Conservation (phyloP, 2,888 invertebrate species). For the Cheilosia scutellata region DNA sequence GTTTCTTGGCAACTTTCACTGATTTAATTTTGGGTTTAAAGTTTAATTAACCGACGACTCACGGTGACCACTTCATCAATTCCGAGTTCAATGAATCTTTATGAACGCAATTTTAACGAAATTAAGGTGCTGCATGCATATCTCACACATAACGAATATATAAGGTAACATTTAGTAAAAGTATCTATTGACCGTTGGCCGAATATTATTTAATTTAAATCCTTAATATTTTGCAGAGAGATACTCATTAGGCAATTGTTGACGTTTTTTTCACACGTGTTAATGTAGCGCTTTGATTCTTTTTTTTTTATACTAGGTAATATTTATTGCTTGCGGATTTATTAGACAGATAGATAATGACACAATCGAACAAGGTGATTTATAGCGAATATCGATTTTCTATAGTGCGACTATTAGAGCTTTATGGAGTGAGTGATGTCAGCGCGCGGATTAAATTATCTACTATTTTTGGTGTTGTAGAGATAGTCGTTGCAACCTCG, state of each 20-base stretch:
- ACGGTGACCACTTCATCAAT: not conserved
- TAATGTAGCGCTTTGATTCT: not conserved
- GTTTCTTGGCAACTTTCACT: conserved; percentile 53
- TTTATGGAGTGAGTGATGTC: conserved; percentile 26
- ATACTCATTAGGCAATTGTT: conserved; percentile 54
- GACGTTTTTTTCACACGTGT: conserved; percentile 18
- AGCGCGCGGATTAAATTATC: conserved; percentile 23
- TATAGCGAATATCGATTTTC: conserved; percentile 34
- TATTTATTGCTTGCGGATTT: conserved; percentile 10
- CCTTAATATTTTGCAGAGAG: conserved; percentile 1
- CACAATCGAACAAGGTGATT: conserved; percentile 7
- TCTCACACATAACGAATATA: not conserved
- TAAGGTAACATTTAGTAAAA: too few species aligned
- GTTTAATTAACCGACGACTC: conserved; percentile 7
- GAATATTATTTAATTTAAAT: conserved; percentile 41
- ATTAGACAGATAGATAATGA: not conserved
- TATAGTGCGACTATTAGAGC: not conserved
- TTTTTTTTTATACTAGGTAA: conserved; percentile 21
- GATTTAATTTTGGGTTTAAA: conserved; percentile 31
- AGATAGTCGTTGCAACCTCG: conserved; percentile 29
- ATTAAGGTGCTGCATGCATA: conserved; percentile 15
- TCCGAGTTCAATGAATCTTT: not conserved
- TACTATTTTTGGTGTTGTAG: conserved; percentile 38
- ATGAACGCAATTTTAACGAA: conserved; percentile 3
- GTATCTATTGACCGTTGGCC: not conserved